Conservation (phyloP, 1,140 invertebrate species). For the Drosophila nasuta region DNA sequence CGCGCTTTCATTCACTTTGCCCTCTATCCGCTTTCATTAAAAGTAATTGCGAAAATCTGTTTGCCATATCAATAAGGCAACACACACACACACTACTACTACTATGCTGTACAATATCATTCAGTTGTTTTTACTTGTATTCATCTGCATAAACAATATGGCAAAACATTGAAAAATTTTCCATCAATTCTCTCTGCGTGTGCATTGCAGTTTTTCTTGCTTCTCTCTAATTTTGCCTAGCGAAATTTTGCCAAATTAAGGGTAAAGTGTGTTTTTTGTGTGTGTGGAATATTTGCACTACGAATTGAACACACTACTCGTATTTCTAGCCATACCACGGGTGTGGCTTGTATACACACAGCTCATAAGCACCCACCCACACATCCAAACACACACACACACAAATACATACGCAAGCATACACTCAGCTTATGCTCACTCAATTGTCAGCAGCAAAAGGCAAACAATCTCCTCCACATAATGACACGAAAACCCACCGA, state of each 20-base stretch:
- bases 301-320: slow-evolving; percentile 20
- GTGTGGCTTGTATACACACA: slow-evolving; percentile 44
- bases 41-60: slow-evolving; percentile 74
- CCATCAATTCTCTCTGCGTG: too few relatives aligned
- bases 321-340: neutral
- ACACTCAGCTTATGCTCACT: slow-evolving; percentile 18
- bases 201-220: too few relatives aligned
- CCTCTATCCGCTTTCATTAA: slow-evolving; percentile 47
- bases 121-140: neutral
- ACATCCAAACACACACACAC: slow-evolving; percentile 7
- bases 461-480: slow-evolving; percentile 45
- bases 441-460: slow-evolving; percentile 29
- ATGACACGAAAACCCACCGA: slow-evolving; percentile 27
- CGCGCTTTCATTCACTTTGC: slow-evolving; percentile 42
- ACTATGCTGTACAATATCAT: neutral
- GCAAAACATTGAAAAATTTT: too few relatives aligned
- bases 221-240: too few relatives aligned
- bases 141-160: too few relatives aligned
- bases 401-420: slow-evolving; percentile 11
- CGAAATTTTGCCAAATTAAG: neutral
- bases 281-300: slow-evolving; percentile 15
- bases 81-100: too few relatives aligned
- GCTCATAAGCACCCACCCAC: slow-evolving; percentile 24
- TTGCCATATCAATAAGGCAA: slow-evolving; percentile 63
- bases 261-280: slow-evolving; percentile 4